A percentile compares a stretch with the other conserved stretches of the same genome.
phyloP scores from a whole-genome alignment of 2,797 vertebrate genomes.

The Diplodus sargus region DNA sequence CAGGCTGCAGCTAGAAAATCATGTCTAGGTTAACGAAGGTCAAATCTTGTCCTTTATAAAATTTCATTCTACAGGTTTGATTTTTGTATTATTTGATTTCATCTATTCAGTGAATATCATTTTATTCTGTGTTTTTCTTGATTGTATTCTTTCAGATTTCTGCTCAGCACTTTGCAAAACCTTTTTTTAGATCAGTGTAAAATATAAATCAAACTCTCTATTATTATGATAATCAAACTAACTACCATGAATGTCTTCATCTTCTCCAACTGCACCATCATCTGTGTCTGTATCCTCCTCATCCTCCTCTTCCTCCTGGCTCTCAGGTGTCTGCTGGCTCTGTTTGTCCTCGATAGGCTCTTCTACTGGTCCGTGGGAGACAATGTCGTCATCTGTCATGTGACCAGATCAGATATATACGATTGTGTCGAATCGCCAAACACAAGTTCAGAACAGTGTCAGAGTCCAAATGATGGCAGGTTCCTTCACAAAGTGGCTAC shows the following conservation, averaged over 20 bases:
- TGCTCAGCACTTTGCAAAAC: constrained; percentile 9
- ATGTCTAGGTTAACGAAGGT: background rate
- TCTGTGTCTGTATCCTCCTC: constrained; percentile 79
- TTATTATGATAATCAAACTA: constrained; percentile 58
- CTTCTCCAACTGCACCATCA: constrained; percentile 75
- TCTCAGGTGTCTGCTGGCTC: constrained; percentile 53
- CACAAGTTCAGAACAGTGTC: constrained; percentile 45
- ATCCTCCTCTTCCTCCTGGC: constrained; percentile 72
- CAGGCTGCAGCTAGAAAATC: no score
- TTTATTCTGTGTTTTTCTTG: background rate
- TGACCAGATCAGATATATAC: constrained; percentile 75
- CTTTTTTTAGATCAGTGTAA: background rate
- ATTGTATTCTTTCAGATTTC: background rate
- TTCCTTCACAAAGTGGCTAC: constrained; percentile 45
- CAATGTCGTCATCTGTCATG: constrained; percentile 72
- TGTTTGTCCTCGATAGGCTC: constrained; percentile 67
- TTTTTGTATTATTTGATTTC: background rate
- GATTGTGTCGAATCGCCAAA: constrained; percentile 51
- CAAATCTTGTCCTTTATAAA: background rate
- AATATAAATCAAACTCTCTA: background rate
- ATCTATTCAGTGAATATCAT: background rate
- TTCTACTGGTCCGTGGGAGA: constrained; percentile 61
- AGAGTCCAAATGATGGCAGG: constrained; percentile 37
- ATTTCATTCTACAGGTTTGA: background rate
- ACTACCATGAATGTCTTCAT: constrained; percentile 75